Percentiles rank a stretch among this genome's conserved stretches.
Conservation (phyloP, 2,113 vertebrate genomes). For the Petromus typicus region DNA sequence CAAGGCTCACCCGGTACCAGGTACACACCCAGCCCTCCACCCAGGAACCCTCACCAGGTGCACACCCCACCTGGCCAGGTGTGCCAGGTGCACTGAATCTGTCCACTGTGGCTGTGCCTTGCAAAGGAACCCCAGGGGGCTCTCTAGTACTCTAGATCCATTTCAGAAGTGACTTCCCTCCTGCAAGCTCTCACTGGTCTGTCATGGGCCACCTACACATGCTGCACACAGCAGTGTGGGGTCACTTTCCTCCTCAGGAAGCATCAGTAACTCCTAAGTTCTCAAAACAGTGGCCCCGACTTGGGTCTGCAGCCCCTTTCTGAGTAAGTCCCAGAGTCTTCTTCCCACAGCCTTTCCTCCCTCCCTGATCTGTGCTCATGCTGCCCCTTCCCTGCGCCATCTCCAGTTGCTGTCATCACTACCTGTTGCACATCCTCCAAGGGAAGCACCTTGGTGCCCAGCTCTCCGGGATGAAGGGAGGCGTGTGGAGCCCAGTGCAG, state of each 20-base stretch:
- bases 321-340: background rate
- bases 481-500: rapidly evolving
- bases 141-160: background rate
- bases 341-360: background rate
- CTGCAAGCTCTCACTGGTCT: background rate
- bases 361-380: background rate
- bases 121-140: background rate
- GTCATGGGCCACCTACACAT: background rate
- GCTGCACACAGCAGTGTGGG: background rate
- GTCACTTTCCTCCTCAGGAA: background rate
- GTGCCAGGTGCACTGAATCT: background rate
- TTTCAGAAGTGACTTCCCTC: background rate
- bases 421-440: background rate
- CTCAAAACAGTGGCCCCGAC: background rate
- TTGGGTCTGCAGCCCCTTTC: background rate
- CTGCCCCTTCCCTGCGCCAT: background rate
- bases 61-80: no score
- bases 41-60: background rate
- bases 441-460: background rate
- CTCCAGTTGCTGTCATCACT: background rate
- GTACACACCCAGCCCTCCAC: no score
- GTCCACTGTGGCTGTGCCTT: background rate
- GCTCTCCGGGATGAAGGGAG: no score
- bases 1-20: background rate
- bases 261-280: background rate